These are phyloP conservation scores for Rhynchomys soricoides DNA, from an alignment of 2,113 vertebrate genomes.

Conservation along the genomic window DNA sequence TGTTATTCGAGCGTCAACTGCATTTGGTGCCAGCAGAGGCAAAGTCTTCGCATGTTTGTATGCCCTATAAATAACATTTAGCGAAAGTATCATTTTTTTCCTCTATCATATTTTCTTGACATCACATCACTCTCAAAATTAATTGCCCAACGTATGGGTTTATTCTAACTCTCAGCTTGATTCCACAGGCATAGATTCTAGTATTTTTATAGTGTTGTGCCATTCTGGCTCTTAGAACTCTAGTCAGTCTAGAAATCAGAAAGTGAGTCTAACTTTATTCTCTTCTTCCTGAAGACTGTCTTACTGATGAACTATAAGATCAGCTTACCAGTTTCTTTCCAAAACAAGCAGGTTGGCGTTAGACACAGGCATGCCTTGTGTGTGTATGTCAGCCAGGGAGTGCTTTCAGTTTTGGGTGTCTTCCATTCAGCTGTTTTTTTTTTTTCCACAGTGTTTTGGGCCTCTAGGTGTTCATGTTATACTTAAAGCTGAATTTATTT, in stretches of 20 bases:
- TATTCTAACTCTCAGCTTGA: not conserved
- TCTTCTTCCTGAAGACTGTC: not conserved
- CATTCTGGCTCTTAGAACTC: not conserved
- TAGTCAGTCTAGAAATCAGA: conserved; percentile 1
- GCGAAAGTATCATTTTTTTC: not conserved
- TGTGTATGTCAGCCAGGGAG: not conserved
- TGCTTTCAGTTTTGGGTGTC: not conserved
- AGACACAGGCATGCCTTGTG: not conserved
- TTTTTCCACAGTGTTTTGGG: not conserved
- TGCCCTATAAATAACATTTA: not conserved
- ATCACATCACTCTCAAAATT: not conserved
- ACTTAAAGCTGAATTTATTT: not conserved
- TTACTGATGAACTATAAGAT: not conserved
- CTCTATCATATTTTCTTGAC: conserved; percentile 3
- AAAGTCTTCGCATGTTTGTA: not conserved
- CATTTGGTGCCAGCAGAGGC: not conserved
- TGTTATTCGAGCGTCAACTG: not conserved
- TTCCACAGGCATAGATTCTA: not conserved
- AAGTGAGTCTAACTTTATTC: not conserved
- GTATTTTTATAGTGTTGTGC: not conserved
- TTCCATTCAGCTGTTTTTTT: not conserved
- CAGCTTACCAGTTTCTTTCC: not conserved
- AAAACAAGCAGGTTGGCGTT: not conserved
- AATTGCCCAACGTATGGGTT: not conserved
- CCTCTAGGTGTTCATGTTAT: not conserved